A percentile compares a stretch with the other conserved stretches of the same genome.
Evolutionary conservation across 2,113 vertebrate species (phyloP).

Genomic region (Synchiropus splendidus): DNA sequence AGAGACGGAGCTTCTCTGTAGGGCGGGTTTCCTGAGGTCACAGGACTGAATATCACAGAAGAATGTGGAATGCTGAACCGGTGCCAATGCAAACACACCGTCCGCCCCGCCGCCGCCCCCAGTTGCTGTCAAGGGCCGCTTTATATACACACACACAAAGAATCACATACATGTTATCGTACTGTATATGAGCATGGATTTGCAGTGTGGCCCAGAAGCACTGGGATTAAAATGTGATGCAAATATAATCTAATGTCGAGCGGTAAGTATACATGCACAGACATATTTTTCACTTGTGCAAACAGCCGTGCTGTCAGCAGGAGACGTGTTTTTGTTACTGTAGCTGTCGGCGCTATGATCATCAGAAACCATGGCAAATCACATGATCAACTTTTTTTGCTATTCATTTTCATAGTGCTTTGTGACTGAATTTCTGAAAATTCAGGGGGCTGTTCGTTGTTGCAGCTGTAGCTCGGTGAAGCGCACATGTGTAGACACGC

Average conservation of each 20-base stretch:
- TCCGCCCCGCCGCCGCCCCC: constrained; percentile 49
- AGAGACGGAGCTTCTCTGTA: constrained; percentile 35
- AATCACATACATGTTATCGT: constrained; percentile 32
- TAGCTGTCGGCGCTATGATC: constrained; percentile 15
- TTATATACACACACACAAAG: constrained; percentile 44
- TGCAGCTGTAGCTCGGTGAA: constrained; percentile 43
- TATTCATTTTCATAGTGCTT: constrained; percentile 30
- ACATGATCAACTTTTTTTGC: constrained; percentile 19
- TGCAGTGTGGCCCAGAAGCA: constrained; percentile 12
- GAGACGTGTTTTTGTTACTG: constrained; percentile 17
- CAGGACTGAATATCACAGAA: constrained; percentile 63
- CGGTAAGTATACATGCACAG: constrained; percentile 6
- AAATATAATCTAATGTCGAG: background rate
- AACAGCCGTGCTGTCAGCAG: constrained; percentile 35
- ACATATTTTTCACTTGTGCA: constrained; percentile 19
- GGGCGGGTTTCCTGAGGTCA: constrained; percentile 68
- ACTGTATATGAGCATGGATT: constrained; percentile 19
- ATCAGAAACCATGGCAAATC: constrained; percentile 12
- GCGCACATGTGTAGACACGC: constrained; percentile 26
- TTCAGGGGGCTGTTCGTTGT: constrained; percentile 46
- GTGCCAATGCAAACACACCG: constrained; percentile 64
- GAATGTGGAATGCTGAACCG: constrained; percentile 65
- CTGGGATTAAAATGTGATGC: background rate
- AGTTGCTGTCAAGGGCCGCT: constrained; percentile 55
- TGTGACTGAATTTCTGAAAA: constrained; percentile 40